Evolutionary conservation across 2,888 invertebrate genomes (phyloP).

Genomic region (Andrena camellia): DNA sequence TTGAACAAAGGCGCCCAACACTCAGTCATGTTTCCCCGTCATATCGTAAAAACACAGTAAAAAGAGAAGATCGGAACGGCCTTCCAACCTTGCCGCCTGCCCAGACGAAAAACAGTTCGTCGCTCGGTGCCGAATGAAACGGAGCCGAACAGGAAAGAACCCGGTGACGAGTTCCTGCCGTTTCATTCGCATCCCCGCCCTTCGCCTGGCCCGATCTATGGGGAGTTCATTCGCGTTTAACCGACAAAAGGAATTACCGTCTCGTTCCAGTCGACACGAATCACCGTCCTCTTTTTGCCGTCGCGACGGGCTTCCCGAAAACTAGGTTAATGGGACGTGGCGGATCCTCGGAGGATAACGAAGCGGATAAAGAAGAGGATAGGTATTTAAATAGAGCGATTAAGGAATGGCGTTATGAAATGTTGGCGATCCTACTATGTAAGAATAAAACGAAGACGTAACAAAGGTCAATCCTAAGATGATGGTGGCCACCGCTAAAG

Average conservation of each 20-base stretch:
- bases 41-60: slow-evolving; percentile 64
- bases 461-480: too few species aligned
- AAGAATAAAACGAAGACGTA: not conserved
- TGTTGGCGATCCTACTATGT: not conserved
- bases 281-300: slow-evolving; percentile 1
- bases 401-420: not conserved
- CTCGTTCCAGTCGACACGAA: slow-evolving; percentile 14
- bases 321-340: not conserved
- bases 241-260: slow-evolving; percentile 24
- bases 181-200: slow-evolving; percentile 1
- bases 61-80: slow-evolving; percentile 48
- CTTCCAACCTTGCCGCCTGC: slow-evolving; percentile 35
- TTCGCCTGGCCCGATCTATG: not conserved
- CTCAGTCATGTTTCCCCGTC: slow-evolving; percentile 51
- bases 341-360: not conserved
- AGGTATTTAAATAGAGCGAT: not conserved
- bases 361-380: not conserved
- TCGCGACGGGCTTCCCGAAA: not conserved
- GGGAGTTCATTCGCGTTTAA: slow-evolving; percentile 22
- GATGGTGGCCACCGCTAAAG: too few species aligned
- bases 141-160: slow-evolving; percentile 41
- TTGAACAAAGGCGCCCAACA: slow-evolving; percentile 54
- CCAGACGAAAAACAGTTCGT: slow-evolving; percentile 49
- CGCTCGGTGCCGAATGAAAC: slow-evolving; percentile 30
- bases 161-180: slow-evolving; percentile 42